Conservation (phyloP, 2,888 invertebrate species). For the Pollenia griseotomentosa region DNA sequence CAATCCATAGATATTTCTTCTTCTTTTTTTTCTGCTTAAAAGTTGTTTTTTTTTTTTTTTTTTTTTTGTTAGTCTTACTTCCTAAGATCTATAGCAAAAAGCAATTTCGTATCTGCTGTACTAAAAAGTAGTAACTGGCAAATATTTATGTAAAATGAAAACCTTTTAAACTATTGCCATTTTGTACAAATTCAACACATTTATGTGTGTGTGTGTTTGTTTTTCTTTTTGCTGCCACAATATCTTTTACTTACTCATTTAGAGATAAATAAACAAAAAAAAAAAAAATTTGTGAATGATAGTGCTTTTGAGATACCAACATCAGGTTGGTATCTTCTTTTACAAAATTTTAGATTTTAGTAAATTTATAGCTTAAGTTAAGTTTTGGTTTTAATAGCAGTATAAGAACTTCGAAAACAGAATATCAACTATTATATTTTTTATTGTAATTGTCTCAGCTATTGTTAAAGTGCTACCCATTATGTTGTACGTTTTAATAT, state of each 20-base stretch:
- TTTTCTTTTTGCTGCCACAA: conserved; percentile 29
- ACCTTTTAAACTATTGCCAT: conserved; percentile 58
- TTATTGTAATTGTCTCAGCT: conserved; percentile 35
- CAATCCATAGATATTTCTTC: conserved; percentile 60
- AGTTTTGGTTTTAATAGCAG: conserved; percentile 44
- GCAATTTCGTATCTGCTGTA: conserved; percentile 18
- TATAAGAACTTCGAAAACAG: conserved; percentile 18
- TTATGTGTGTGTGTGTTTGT: conserved; percentile 26
- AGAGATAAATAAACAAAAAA: conserved; percentile 24
- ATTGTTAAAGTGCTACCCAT: conserved; percentile 38
- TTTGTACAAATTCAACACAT: conserved; percentile 57
- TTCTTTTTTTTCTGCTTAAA: conserved; percentile 5
- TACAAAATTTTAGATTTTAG: conserved; percentile 27
- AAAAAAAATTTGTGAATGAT: not conserved
- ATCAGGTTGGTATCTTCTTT: conserved; percentile 16
- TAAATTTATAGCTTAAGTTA: conserved; percentile 53
- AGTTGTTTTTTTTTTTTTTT: conserved; percentile 21
- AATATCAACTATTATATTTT: not conserved
- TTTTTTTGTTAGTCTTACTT: not conserved
- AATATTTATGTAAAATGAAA: conserved; percentile 29
- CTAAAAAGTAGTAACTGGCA: not conserved
- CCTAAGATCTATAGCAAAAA: conserved; percentile 26
- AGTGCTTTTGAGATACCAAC: conserved; percentile 10
- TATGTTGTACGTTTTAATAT: not conserved
- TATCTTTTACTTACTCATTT: conserved; percentile 23